These are phyloP conservation scores for Drosophila novamexicana DNA, from an alignment of 1,140 invertebrate genomes.

Conservation along the genomic window DNA sequence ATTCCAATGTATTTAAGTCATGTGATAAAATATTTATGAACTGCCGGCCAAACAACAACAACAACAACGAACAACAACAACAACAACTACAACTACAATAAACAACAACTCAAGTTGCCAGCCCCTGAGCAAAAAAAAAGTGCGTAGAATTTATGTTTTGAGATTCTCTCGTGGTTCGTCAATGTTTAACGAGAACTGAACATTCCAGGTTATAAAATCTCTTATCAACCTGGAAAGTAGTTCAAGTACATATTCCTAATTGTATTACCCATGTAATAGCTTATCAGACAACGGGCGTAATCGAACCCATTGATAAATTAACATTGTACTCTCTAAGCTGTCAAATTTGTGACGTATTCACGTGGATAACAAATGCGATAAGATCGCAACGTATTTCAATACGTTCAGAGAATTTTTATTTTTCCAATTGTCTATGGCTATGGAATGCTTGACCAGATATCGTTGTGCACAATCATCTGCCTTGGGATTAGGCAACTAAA, in stretches of 20 bases:
- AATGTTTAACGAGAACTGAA: not conserved
- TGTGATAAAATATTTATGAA: conserved; percentile 60
- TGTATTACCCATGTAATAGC: conserved; percentile 15
- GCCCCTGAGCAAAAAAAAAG: conserved; percentile 8
- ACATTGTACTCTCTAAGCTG: not conserved
- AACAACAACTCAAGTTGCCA: conserved; percentile 24
- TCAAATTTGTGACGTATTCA: conserved; percentile 12
- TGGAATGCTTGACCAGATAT: conserved; percentile 5
- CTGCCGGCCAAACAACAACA: conserved; percentile 26
- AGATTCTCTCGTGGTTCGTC: not conserved
- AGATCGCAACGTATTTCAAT: not conserved
- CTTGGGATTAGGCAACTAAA: conserved; percentile 8
- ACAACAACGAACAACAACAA: conserved; percentile 23
- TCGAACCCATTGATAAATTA: conserved; percentile 20
- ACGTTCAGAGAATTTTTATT: not conserved
- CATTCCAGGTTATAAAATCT: not conserved
- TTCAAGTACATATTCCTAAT: conserved; percentile 23
- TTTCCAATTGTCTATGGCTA: not conserved
- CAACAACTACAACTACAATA: not conserved
- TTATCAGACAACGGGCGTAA: conserved; percentile 10
- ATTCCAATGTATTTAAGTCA: conserved; percentile 73
- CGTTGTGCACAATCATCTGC: conserved; percentile 3
- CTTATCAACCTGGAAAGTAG: conserved; percentile 20
- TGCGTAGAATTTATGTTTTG: conserved; percentile 18
- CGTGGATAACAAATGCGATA: conserved; percentile 1